Evolutionary conservation across 2,888 invertebrate genomes (phyloP).

Genomic region (Lasioglossum calceatum): DNA sequence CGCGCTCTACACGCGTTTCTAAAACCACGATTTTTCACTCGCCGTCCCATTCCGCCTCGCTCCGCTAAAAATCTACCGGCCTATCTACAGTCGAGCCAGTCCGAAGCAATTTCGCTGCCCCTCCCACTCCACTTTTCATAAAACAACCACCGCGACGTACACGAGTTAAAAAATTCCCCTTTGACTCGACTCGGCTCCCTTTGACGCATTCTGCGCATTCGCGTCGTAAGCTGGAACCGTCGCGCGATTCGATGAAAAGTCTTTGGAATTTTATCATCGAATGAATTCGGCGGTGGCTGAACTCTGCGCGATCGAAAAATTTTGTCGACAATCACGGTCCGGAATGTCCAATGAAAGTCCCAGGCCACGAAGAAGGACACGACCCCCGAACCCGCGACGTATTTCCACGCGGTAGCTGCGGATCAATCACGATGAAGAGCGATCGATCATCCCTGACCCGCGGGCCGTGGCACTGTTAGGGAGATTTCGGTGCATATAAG

Average conservation of each 20-base stretch:
- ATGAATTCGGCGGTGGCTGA: no score
- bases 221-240: neutral
- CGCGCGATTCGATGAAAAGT: no score
- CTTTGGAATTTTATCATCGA: no score
- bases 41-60: neutral
- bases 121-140: neutral
- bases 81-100: neutral
- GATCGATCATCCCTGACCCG: slow-evolving; percentile 75
- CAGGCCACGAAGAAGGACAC: slow-evolving; percentile 15
- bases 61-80: neutral
- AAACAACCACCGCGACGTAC: neutral
- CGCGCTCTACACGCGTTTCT: slow-evolving; percentile 3
- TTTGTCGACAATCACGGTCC: slow-evolving; percentile 19
- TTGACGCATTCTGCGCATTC: neutral
- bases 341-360: slow-evolving; percentile 33
- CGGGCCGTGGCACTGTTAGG: slow-evolving; percentile 64
- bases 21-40: slow-evolving; percentile 26
- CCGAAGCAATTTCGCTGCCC: neutral
- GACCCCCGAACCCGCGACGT: slow-evolving; percentile 49
- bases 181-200: neutral
- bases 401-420: slow-evolving; percentile 60
- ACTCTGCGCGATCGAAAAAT: neutral
- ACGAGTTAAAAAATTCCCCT: neutral
- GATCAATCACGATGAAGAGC: slow-evolving; percentile 75
- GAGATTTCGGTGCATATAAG: slow-evolving; percentile 77